These are phyloP conservation scores for Agriotes lineatus DNA, from an alignment of 2,888 invertebrate genomes.

Conservation along the genomic window DNA sequence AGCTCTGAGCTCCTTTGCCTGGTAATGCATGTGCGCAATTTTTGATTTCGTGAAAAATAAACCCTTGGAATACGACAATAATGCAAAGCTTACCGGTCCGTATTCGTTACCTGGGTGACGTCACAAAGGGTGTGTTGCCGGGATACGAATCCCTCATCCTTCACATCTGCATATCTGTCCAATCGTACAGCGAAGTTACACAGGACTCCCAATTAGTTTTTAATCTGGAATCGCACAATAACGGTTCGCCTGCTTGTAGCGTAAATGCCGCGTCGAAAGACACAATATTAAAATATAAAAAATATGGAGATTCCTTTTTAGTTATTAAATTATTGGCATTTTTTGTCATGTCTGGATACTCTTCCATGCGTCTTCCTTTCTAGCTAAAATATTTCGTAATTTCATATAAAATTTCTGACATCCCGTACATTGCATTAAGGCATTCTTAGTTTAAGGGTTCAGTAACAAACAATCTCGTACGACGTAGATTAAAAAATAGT, in stretches of 20 bases:
- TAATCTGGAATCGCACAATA: slow-evolving; percentile 47
- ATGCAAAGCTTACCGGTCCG: slow-evolving; percentile 50
- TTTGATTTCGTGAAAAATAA: slow-evolving; percentile 42
- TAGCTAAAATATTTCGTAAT: slow-evolving; percentile 5
- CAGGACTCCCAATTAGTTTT: slow-evolving; percentile 55
- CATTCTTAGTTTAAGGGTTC: too few relatives aligned
- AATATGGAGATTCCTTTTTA: slow-evolving; percentile 58
- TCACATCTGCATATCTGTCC: slow-evolving; percentile 47
- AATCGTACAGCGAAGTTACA: slow-evolving; percentile 58
- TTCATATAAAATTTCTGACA: neutral
- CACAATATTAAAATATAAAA: slow-evolving; percentile 61
- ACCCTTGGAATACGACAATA: slow-evolving; percentile 41
- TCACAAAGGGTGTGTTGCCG: slow-evolving; percentile 65
- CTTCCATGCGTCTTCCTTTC: slow-evolving; percentile 10
- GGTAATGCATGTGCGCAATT: slow-evolving; percentile 30
- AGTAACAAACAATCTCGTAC: too few relatives aligned
- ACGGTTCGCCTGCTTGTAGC: slow-evolving; percentile 32
- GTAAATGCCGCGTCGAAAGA: slow-evolving; percentile 50
- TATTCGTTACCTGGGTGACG: slow-evolving; percentile 65
- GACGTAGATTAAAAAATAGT: too few relatives aligned
- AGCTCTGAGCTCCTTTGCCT: slow-evolving; percentile 14
- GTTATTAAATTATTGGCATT: slow-evolving; percentile 64
- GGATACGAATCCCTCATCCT: slow-evolving; percentile 57
- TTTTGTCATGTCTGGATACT: slow-evolving; percentile 43
- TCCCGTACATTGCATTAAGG: neutral